phyloP scores from a whole-genome alignment of 2,797 vertebrate species.

The Lagodon rhomboides region DNA sequence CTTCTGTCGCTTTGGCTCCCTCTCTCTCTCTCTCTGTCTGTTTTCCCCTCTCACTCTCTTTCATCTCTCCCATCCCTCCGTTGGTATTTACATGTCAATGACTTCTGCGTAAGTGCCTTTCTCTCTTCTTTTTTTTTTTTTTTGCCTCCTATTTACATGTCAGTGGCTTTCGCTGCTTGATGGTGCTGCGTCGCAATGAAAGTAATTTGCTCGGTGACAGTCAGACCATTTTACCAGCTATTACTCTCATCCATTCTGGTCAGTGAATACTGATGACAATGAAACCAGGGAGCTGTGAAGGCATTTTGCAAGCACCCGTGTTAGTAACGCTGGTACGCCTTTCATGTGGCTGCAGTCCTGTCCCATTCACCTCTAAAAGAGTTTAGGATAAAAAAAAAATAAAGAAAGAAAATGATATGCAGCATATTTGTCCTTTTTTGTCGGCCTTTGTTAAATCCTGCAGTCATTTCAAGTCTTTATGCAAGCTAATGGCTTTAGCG shows the following conservation, averaged over 20 bases:
- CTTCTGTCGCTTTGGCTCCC: constrained; percentile 39
- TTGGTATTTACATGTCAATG: constrained; percentile 82
- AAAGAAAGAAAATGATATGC: constrained; percentile 6
- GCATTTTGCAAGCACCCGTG: constrained; percentile 62
- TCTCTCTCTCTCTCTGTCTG: constrained; percentile 30
- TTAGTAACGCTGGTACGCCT: constrained; percentile 63
- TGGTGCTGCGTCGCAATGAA: constrained; percentile 74
- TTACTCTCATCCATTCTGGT: constrained; percentile 81
- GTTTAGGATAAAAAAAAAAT: constrained; percentile 2
- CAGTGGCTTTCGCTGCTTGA: constrained; percentile 74
- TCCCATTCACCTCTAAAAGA: constrained; percentile 47
- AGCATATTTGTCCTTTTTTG: constrained; percentile 1
- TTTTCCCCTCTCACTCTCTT: constrained; percentile 3
- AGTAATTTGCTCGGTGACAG: constrained; percentile 81
- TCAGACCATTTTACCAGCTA: constrained; percentile 80
- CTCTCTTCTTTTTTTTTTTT: constrained; percentile 52
- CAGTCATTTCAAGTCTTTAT: constrained; percentile 5
- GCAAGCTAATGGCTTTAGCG: constrained; percentile 6
- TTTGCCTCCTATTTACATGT: constrained; percentile 78
- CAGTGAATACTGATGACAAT: constrained; percentile 80
- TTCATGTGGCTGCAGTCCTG: constrained; percentile 33
- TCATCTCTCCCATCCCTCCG: constrained; percentile 61
- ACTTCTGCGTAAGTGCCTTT: constrained; percentile 75
- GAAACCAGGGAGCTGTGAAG: constrained; percentile 78
- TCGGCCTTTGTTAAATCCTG: constrained; percentile 14